Conservation (phyloP, 2,888 invertebrate species). For the Dilophus febrilis region DNA sequence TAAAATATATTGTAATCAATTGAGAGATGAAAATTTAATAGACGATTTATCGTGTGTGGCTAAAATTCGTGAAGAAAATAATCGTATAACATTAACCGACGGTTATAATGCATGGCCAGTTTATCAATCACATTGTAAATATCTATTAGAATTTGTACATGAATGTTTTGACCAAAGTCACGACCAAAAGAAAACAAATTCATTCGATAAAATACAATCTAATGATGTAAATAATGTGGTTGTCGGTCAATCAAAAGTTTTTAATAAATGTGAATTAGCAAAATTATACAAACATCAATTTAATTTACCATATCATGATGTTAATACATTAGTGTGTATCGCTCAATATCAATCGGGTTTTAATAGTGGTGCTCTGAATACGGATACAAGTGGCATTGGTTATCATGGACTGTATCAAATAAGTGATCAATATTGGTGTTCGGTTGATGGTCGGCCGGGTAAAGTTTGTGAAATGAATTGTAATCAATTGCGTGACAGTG, state of each 20-base stretch:
- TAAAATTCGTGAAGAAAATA: slow-evolving; percentile 44
- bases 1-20: slow-evolving; percentile 37
- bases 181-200: no score
- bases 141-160: slow-evolving; percentile 7
- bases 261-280: slow-evolving; percentile 38
- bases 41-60: slow-evolving; percentile 52
- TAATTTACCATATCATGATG: slow-evolving; percentile 35
- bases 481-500: slow-evolving; percentile 42
- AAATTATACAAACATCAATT: slow-evolving; percentile 36
- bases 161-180: no score
- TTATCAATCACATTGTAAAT: slow-evolving; percentile 24
- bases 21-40: slow-evolving; percentile 47
- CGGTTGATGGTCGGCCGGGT: slow-evolving; percentile 30
- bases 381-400: slow-evolving; percentile 36
- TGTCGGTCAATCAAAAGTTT: no score
- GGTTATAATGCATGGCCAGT: slow-evolving; percentile 40
- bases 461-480: slow-evolving; percentile 45
- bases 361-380: slow-evolving; percentile 43
- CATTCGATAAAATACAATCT: no score
- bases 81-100: slow-evolving; percentile 42
- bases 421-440: slow-evolving; percentile 52
- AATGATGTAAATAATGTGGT: no score
- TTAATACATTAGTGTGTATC: slow-evolving; percentile 54
- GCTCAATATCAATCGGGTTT: slow-evolving; percentile 51
- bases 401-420: slow-evolving; percentile 60